These are phyloP conservation scores for Sapayoa aenigma DNA, from an alignment of 2,113 vertebrate species.

Conservation along the genomic window DNA sequence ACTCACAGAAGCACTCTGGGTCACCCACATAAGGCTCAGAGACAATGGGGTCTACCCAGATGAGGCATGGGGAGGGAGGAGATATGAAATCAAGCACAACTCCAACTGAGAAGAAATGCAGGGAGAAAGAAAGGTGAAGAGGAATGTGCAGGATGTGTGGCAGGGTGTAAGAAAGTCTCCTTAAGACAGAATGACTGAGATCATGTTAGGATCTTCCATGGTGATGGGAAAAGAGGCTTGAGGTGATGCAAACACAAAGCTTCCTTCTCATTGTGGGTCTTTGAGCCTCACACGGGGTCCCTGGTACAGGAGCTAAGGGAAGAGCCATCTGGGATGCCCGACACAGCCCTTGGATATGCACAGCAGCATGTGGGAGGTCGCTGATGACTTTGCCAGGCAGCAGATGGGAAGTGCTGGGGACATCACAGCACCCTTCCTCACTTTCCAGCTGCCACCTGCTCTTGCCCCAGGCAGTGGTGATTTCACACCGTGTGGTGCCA, in stretches of 20 bases:
- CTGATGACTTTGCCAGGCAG: conserved; percentile 11
- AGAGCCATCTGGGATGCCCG: not conserved
- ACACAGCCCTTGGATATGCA: not conserved
- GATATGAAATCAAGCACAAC: not conserved
- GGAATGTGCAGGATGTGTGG: not conserved
- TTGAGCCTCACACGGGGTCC: not conserved
- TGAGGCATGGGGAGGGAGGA: not conserved
- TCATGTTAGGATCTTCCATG: not conserved
- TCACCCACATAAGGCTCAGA: not conserved
- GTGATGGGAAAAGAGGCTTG: not conserved
- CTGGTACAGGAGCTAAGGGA: not conserved
- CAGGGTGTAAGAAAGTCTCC: not conserved
- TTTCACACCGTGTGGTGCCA: not conserved
- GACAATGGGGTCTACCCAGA: not conserved
- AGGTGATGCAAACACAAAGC: not conserved
- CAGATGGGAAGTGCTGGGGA: not conserved
- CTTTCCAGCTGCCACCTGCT: conserved; percentile 46
- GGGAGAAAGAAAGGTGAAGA: not conserved
- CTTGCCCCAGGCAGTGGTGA: not conserved
- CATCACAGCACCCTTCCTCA: not conserved
- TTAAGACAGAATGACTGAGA: not conserved
- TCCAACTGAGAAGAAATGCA: not conserved
- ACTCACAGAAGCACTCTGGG: not conserved
- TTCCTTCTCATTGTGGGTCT: not conserved
- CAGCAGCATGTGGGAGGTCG: not conserved